Conservation (phyloP, 2,113 vertebrate species). For the Dromiciops gliroides region DNA sequence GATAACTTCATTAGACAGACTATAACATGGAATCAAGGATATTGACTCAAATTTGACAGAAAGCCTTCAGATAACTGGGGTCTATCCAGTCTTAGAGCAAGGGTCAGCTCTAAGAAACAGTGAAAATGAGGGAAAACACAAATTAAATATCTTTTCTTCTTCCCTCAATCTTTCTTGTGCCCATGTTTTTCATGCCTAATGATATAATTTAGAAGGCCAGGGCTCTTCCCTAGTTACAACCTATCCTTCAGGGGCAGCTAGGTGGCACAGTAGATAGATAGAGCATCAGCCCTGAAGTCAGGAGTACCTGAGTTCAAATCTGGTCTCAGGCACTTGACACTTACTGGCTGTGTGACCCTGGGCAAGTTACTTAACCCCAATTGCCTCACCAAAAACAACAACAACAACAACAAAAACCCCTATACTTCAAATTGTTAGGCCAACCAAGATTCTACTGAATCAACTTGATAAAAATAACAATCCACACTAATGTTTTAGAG, state of each 20-base stretch:
- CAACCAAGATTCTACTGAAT: background rate
- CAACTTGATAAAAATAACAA: background rate
- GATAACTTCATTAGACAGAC: background rate
- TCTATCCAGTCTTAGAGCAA: background rate
- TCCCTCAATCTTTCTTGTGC: background rate
- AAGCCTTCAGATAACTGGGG: background rate
- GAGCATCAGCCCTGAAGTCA: too few relatives aligned
- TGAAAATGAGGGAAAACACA: background rate
- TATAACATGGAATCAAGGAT: background rate
- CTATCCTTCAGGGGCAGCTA: too few relatives aligned
- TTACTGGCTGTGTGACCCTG: too few relatives aligned
- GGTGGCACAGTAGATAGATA: too few relatives aligned
- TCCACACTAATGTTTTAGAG: background rate
- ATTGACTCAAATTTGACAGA: background rate
- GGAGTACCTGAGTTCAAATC: too few relatives aligned
- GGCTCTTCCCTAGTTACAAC: background rate
- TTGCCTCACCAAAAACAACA: too few relatives aligned
- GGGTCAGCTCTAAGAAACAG: background rate
- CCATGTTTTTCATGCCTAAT: background rate
- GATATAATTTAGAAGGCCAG: background rate
- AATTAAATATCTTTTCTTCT: background rate
- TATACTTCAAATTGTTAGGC: background rate
- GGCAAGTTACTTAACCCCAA: too few relatives aligned
- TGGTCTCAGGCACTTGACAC: too few relatives aligned
- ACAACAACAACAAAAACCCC: too few relatives aligned